These are phyloP conservation scores for Thinocorus orbignyianus DNA, from an alignment of 2,113 vertebrate genomes.

Conservation along the genomic window DNA sequence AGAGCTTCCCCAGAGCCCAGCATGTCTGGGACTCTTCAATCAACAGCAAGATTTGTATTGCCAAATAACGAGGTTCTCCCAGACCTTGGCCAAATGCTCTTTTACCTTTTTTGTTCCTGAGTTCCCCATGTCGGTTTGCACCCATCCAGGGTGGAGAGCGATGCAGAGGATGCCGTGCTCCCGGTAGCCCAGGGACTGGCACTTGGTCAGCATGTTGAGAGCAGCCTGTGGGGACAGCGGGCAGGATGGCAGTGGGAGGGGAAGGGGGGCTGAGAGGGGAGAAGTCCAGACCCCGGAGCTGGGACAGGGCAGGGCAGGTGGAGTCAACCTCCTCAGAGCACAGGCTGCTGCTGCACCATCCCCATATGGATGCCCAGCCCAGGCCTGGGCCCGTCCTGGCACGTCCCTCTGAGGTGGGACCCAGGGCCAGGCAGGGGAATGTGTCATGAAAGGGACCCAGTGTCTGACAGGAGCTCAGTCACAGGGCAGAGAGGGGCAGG, in stretches of 20 bases:
- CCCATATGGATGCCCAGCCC: rapidly evolving
- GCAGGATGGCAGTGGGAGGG: background rate
- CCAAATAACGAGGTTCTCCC: background rate
- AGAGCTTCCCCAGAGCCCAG: background rate
- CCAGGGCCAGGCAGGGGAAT: rapidly evolving
- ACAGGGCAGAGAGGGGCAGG: background rate
- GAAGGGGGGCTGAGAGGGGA: background rate
- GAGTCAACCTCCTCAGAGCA: background rate
- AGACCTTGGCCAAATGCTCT: background rate
- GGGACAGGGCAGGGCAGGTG: background rate
- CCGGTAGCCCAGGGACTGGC: background rate
- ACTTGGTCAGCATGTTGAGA: background rate
- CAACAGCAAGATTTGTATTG: background rate
- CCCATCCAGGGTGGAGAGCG: background rate
- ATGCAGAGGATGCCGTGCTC: background rate
- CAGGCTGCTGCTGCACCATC: background rate
- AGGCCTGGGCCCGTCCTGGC: rapidly evolving
- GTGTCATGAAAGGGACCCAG: background rate
- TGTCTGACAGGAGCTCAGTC: background rate
- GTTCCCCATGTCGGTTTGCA: background rate
- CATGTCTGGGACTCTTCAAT: background rate
- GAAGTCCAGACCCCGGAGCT: rapidly evolving
- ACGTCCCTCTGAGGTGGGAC: background rate
- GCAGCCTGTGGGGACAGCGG: background rate
- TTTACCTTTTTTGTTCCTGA: background rate